Conservation (phyloP, 1,140 invertebrate genomes). For the Drosophila saltans region DNA sequence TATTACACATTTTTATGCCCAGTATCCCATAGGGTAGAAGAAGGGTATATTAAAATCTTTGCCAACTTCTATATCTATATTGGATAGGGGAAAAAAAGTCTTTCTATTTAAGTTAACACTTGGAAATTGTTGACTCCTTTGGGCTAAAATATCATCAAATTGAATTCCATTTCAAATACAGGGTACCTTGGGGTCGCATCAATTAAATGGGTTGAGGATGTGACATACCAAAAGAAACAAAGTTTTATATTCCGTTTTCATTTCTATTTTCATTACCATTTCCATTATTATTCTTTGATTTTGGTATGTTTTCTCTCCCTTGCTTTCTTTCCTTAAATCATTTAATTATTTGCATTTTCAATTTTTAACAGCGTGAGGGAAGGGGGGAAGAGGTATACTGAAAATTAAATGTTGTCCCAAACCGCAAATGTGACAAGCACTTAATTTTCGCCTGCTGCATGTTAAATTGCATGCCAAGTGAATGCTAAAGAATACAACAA, state of each 20-base stretch:
- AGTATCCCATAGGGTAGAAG: background rate
- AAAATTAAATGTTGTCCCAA: slow-evolving; percentile 68
- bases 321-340: slow-evolving; percentile 58
- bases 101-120: too few species aligned
- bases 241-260: slow-evolving; percentile 8
- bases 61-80: too few species aligned
- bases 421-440: slow-evolving; percentile 77
- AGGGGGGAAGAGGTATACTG: slow-evolving; percentile 21
- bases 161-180: too few species aligned
- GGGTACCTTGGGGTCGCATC: too few species aligned
- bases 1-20: slow-evolving; percentile 63
- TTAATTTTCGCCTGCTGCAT: slow-evolving; percentile 66
- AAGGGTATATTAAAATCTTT: background rate
- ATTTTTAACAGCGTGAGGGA: background rate
- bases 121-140: too few species aligned
- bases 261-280: slow-evolving; percentile 53
- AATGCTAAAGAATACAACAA: slow-evolving; percentile 20
- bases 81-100: too few species aligned
- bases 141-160: too few species aligned
- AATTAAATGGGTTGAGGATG: too few species aligned
- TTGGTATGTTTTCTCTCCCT: slow-evolving; percentile 27
- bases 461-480: slow-evolving; percentile 64
- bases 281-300: slow-evolving; percentile 22
- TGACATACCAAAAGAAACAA: too few species aligned
- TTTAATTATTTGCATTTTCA: slow-evolving; percentile 67